phyloP scores from a whole-genome alignment of 2,888 invertebrate genomes.

The Altica lythri region DNA sequence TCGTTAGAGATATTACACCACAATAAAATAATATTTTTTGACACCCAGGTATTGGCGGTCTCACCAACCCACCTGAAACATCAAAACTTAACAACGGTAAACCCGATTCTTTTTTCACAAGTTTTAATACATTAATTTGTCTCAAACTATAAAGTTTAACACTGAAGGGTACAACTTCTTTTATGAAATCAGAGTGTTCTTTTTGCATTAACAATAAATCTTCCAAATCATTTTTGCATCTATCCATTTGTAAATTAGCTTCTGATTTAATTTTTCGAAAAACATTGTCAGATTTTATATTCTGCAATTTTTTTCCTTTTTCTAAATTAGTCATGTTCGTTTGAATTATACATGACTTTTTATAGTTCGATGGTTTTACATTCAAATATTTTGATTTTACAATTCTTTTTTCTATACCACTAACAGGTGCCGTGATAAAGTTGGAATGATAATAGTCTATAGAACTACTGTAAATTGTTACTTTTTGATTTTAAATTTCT shows the following conservation, averaged over 20 bases:
- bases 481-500: slow-evolving; percentile 19
- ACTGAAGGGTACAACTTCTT: slow-evolving; percentile 34
- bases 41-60: slow-evolving; percentile 19
- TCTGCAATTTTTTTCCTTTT: slow-evolving; percentile 22
- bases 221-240: slow-evolving; percentile 22
- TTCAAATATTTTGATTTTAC: slow-evolving; percentile 11
- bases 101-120: slow-evolving; percentile 2
- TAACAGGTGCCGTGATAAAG: slow-evolving; percentile 10
- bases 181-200: slow-evolving; percentile 33
- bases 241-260: slow-evolving; percentile 19
- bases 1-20: slow-evolving; percentile 18
- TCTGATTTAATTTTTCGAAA: slow-evolving; percentile 32
- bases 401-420: slow-evolving; percentile 11
- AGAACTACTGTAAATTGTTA: slow-evolving; percentile 12
- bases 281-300: slow-evolving; percentile 31
- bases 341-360: slow-evolving; percentile 6
- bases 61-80: slow-evolving; percentile 33
- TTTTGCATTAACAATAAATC: slow-evolving; percentile 29
- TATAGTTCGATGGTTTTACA: slow-evolving; percentile 14
- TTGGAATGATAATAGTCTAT: slow-evolving; percentile 11
- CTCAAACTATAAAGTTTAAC: slow-evolving; percentile 33
- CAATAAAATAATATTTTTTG: slow-evolving; percentile 32
- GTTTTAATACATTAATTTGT: slow-evolving; percentile 28
- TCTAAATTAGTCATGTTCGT: background rate
- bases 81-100: slow-evolving; percentile 34